Base-by-base conservation (phyloP, 2,888 invertebrate species). In the Platycheirus rosarum region DNA sequence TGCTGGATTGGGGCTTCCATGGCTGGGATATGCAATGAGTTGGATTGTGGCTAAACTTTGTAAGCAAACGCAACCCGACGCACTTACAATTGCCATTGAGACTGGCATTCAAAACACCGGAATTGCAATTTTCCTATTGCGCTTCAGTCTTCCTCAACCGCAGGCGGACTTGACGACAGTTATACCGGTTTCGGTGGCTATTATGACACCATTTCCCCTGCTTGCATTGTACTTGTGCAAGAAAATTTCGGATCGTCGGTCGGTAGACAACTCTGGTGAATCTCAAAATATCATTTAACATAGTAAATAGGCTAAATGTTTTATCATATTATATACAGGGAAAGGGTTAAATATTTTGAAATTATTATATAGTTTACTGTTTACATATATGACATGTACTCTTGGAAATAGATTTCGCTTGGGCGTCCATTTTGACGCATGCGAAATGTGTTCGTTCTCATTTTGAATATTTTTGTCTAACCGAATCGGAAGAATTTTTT, bases 31-130 rank as follows among this genome's bases (percentile, higher is more conserved):
- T 89, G 62, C 91, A 2, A 91, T 93, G 37, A 97, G 97, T 1
- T 95, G 93, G 88, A 46, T 92, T 7, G 86, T 93, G 0, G 94
- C 96, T 0, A 91, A 92, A 62, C 23, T 93, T 0, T 91, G 93
- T 11, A 91, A 92, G 23, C 95, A 95, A 88, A 91, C 93, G 4
- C 89, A 92, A 46, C 89, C 92, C 2, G 96, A 97, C 89, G 91
- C 94, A 2, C 91, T 96, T n/a, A 97, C 98, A 4, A 97, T 98
- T 87, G 95, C 96, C 53, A 95, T 98, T 55, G 98, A 98, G 92
- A 96, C 97, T 3, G 97, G 98, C 60, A 94, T 98, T 65, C 97
- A 98, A 91, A 98, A 98, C 91, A 97, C 97, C 0, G 97, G 97
- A 6, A 89, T 98, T 84, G 93, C 97, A 0, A 97, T 98, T 87